Evolutionary conservation across 2,797 vertebrate genomes (phyloP).

Genomic region (Myotis myotis): DNA sequence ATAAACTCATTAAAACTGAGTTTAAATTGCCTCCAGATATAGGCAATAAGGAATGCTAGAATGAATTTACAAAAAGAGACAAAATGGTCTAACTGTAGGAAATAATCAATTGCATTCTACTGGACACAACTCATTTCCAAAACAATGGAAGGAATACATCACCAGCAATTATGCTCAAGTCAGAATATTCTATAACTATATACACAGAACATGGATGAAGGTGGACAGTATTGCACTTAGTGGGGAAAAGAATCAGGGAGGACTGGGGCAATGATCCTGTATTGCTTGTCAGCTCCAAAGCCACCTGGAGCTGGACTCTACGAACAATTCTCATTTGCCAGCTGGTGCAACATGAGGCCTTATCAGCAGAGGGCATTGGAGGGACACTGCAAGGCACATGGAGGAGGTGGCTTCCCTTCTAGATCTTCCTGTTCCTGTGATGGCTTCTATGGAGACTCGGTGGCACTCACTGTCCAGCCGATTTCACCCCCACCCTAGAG

Average conservation of each 20-base stretch:
- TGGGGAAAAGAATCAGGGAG: too few species aligned
- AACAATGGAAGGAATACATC: background rate
- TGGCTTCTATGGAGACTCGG: accelerated
- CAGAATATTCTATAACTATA: background rate
- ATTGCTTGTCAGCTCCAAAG: background rate
- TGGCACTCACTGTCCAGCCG: background rate
- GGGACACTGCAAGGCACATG: background rate
- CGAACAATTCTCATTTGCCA: background rate
- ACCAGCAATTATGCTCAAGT: background rate
- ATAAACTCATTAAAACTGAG: background rate
- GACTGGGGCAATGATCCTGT: background rate
- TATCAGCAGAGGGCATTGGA: conserved; percentile 55
- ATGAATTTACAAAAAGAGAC: background rate
- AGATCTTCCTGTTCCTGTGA: background rate
- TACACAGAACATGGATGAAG: background rate
- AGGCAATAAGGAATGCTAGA: background rate
- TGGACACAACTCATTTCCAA: background rate
- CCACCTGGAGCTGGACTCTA: background rate
- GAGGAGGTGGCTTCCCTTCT: background rate
- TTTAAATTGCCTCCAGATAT: background rate
- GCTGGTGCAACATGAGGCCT: background rate
- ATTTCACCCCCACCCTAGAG: background rate
- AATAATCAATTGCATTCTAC: background rate
- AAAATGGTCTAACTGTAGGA: background rate
- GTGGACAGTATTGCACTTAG: background rate